phyloP scores from a whole-genome alignment of 2,888 invertebrate species.

The Himalopsyche tibetana region DNA sequence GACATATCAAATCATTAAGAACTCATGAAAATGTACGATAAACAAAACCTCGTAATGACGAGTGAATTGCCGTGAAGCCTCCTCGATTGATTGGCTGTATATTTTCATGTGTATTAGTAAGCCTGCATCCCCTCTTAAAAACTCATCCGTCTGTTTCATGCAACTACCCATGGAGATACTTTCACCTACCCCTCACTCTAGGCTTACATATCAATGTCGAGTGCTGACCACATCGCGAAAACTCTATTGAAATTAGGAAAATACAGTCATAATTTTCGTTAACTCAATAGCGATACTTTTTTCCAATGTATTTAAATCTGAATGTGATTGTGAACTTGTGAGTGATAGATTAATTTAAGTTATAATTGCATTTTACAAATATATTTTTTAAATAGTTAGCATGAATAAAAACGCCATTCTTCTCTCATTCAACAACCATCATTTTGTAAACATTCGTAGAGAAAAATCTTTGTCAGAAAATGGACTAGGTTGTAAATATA shows the following conservation, averaged over 20 bases:
- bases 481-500: background rate
- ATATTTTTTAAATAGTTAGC: background rate
- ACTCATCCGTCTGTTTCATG: slow-evolving; percentile 52
- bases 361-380: too few relatives aligned
- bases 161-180: slow-evolving; percentile 28
- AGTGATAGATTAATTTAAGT: background rate
- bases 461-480: slow-evolving; percentile 30
- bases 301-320: background rate
- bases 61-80: slow-evolving; percentile 24
- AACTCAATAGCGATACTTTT: background rate
- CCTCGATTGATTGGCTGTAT: slow-evolving; percentile 23
- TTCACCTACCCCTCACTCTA: slow-evolving; percentile 11
- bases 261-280: background rate
- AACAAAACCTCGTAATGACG: slow-evolving; percentile 27
- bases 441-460: background rate
- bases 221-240: slow-evolving; percentile 55
- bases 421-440: background rate
- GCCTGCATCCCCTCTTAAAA: slow-evolving; percentile 56
- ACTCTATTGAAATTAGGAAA: slow-evolving; percentile 45
- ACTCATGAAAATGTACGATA: slow-evolving; percentile 19
- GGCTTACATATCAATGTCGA: slow-evolving; percentile 24
- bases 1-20: background rate
- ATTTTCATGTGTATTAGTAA: slow-evolving; percentile 44
- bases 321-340: too few relatives aligned
- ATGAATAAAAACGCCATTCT: background rate